Evolutionary conservation across 2,113 vertebrate species (phyloP).

Genomic region (Aphyosemion australe): DNA sequence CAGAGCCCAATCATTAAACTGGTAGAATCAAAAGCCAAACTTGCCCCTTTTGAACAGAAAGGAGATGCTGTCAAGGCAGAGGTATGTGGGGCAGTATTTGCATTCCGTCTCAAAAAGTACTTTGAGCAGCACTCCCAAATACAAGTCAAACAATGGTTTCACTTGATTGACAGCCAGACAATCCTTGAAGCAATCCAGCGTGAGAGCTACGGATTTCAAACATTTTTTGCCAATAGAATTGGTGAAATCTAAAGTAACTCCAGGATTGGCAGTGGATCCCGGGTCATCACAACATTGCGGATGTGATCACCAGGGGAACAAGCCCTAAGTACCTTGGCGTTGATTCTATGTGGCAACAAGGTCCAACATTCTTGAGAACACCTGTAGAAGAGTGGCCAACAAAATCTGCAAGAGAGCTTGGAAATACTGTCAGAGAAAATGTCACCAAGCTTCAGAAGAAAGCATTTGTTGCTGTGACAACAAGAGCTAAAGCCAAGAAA

Average conservation of each 20-base stretch:
- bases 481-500: no score
- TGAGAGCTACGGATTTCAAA: conserved; percentile 31
- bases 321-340: no score
- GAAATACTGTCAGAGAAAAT: no score
- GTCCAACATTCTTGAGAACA: no score
- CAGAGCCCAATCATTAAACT: neutral
- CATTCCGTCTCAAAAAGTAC: neutral
- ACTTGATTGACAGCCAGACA: conserved; percentile 39
- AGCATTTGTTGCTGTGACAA: no score
- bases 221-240: conserved; percentile 35
- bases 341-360: no score
- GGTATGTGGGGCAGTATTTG: conserved; percentile 34
- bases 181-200: neutral
- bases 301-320: neutral
- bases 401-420: no score
- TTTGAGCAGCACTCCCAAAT: conserved; percentile 3
- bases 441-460: no score
- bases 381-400: no score
- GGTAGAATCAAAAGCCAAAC: conserved; percentile 24
- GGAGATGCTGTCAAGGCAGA: conserved; percentile 27
- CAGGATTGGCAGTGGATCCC: conserved; percentile 20
- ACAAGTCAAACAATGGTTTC: conserved; percentile 17
- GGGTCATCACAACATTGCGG: neutral
- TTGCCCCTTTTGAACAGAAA: neutral
- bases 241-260: conserved; percentile 33